Base-by-base conservation (phyloP, 2,797 vertebrate species). In the Pipistrellus pipistrellus region DNA sequence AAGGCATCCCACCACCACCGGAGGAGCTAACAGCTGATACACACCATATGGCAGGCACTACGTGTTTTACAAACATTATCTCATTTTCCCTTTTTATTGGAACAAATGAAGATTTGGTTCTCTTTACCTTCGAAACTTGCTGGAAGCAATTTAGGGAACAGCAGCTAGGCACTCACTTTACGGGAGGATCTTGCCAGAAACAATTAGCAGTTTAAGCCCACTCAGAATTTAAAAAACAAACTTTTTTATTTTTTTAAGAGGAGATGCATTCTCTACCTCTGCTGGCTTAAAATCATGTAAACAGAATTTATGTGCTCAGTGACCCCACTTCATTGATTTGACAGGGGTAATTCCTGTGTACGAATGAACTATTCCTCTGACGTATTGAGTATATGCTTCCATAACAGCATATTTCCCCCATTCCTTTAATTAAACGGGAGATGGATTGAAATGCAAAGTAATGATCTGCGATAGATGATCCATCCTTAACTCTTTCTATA, bases 281-380 rank as follows among this genome's bases (percentile, higher is more conserved):
- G 14, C 23, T 86, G 77, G 55, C 9, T 87, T 96, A 64, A 82
- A 94, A 51, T 85, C 71, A 66, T 80, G 68, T 75, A 86, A 93
- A 85, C 72, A 94, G 90, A 96, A 96, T 88, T 92, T 90, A 82
- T 96, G 87, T 84, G n/a, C 53, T 77, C 85, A 69, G 87, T 94
- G 92, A 92, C 84, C 90, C 69, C 59, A 83, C 21, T 59, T 68
- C 88, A 62, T 90, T 83, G 93, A 97, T 88, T 95, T 77, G 46
- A 86, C 64, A 69, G 71, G 85, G 85, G 62, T 95, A 95, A 96
- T 94, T 94, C 91, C 89, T 95, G 23, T 0, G 8, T 76, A 69
- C 84, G 82, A 95, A 93, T 23, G 64, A 96, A 44, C 71, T 62
- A 82, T 82, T 88, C 81, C 77, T 93, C 87, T 96, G 77, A 20